These are phyloP conservation scores for Shinisaurus crocodilurus DNA, from an alignment of 2,113 vertebrate species.

Conservation along the genomic window DNA sequence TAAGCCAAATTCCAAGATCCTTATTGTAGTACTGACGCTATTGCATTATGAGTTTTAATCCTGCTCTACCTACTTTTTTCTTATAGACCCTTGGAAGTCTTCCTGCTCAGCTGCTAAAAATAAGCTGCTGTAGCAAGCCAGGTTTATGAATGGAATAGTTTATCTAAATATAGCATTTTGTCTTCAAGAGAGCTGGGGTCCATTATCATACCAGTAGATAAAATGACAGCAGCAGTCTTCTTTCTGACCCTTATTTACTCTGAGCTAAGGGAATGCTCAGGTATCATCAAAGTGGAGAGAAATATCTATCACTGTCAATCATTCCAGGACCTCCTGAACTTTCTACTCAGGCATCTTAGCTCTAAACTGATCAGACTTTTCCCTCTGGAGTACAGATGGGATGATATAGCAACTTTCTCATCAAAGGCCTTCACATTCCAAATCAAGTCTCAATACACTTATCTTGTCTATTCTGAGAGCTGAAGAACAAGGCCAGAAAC, in stretches of 20 bases:
- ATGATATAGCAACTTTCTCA: conserved; percentile 56
- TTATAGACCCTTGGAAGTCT: background rate
- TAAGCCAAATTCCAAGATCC: too few relatives aligned
- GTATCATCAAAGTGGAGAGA: background rate
- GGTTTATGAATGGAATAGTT: conserved; percentile 22
- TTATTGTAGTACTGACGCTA: too few relatives aligned
- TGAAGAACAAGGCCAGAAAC: conserved; percentile 18
- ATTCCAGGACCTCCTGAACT: conserved; percentile 48
- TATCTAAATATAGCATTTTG: conserved; percentile 37
- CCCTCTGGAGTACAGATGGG: conserved; percentile 25
- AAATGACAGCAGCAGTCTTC: conserved; percentile 38
- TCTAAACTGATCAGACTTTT: conserved; percentile 57
- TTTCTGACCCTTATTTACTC: conserved; percentile 57
- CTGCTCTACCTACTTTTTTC: conserved; percentile 5
- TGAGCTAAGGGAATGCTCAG: conserved; percentile 53
- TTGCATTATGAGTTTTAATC: too few relatives aligned
- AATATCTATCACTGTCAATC: conserved; percentile 37
- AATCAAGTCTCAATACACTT: conserved; percentile 48
- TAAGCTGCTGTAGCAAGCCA: background rate
- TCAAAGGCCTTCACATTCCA: conserved; percentile 43
- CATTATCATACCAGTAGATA: conserved; percentile 35
- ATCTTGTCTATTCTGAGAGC: conserved; percentile 20
- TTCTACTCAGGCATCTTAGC: conserved; percentile 53
- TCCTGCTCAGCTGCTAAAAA: conserved; percentile 40
- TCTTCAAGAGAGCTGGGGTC: conserved; percentile 38